Evolutionary conservation across 1,140 invertebrate genomes (phyloP).

Genomic region (Drosophila auraria): DNA sequence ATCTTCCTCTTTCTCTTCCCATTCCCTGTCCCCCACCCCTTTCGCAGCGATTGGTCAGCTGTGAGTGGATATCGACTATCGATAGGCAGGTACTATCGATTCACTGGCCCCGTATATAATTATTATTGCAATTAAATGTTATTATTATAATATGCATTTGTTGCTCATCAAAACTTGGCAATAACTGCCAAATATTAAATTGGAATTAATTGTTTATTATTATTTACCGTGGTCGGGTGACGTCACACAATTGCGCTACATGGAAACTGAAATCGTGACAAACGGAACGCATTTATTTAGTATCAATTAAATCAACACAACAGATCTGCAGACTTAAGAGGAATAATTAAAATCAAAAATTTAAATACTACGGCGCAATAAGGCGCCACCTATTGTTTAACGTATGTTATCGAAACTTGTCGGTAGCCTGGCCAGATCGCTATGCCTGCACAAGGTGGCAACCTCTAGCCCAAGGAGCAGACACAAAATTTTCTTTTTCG

Average conservation of each 20-base stretch:
- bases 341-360: too few relatives aligned
- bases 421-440: neutral
- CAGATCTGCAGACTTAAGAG: too few relatives aligned
- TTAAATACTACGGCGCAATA: neutral
- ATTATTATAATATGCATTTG: too few relatives aligned
- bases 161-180: neutral
- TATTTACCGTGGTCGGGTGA: neutral
- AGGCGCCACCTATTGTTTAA: neutral
- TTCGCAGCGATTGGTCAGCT: slow-evolving; percentile 9
- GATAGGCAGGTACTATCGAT: slow-evolving; percentile 9
- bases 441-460: neutral
- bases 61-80: neutral
- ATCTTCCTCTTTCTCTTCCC: neutral
- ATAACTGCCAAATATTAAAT: neutral
- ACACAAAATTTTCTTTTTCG: slow-evolving; percentile 29
- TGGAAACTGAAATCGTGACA: too few relatives aligned
- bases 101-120: neutral
- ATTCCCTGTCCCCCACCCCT: neutral
- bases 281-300: neutral
- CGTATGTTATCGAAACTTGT: neutral
- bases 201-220: neutral
- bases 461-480: slow-evolving; percentile 6
- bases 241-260: too few relatives aligned
- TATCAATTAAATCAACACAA: neutral
- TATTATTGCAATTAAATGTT: too few relatives aligned